Conservation (phyloP, 1,140 invertebrate genomes). For the Semibalanus balanoides region DNA sequence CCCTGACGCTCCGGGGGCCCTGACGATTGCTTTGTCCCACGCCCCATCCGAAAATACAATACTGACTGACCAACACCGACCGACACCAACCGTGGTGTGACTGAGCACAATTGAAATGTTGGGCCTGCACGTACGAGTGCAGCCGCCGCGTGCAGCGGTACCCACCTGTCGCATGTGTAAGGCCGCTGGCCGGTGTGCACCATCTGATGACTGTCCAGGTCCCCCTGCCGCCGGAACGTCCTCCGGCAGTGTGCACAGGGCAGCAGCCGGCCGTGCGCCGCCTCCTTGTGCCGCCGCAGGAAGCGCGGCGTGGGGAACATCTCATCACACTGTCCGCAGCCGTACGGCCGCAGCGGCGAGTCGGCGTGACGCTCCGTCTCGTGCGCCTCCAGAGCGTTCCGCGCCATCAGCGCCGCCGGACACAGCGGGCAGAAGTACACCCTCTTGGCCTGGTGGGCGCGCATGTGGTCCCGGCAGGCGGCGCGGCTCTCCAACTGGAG, state of each 20-base stretch:
- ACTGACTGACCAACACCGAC: too few species aligned
- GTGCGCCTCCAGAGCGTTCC: not conserved
- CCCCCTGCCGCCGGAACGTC: not conserved
- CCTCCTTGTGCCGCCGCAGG: slow-evolving; percentile 29
- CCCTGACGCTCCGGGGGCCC: too few species aligned
- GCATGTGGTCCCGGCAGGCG: not conserved
- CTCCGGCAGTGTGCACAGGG: not conserved
- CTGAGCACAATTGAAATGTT: too few species aligned
- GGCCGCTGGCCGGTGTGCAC: not conserved
- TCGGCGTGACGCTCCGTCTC: not conserved
- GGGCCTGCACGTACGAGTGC: not conserved
- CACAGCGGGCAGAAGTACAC: not conserved
- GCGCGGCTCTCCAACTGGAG: not conserved
- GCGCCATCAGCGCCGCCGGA: not conserved
- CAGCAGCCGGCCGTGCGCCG: not conserved
- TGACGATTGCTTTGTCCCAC: too few species aligned
- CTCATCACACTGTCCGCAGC: not conserved
- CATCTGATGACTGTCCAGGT: not conserved
- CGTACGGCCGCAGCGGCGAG: not conserved
- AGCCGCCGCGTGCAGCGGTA: not conserved
- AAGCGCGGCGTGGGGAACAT: slow-evolving; percentile 21
- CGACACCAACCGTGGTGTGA: too few species aligned
- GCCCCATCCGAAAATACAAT: too few species aligned
- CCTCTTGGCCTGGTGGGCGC: not conserved
- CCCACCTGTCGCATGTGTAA: not conserved